phyloP scores from a whole-genome alignment of 2,797 vertebrate genomes.

The Alcedo quadribrachys region DNA sequence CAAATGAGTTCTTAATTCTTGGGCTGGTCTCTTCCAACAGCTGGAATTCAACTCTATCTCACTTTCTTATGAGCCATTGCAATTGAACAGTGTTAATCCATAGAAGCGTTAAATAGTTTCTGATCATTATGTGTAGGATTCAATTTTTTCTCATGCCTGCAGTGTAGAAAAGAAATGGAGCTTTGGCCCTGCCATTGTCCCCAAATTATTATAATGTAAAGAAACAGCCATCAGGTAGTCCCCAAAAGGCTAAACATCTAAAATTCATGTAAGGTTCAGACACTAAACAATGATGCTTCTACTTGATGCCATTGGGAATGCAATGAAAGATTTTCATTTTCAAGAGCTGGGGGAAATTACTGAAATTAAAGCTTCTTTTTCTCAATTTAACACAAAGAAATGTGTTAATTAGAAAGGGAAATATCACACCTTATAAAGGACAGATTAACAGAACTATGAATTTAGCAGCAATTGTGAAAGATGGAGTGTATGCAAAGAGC shows the following conservation, averaged over 20 bases:
- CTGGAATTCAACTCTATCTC: neutral
- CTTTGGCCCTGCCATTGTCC: neutral
- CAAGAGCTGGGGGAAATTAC: neutral
- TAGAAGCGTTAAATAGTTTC: neutral
- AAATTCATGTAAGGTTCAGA: neutral
- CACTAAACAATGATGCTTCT: neutral
- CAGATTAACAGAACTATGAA: neutral
- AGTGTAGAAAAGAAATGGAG: neutral
- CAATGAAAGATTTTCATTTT: neutral
- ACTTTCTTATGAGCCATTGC: neutral
- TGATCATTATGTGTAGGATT: neutral
- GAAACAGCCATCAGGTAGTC: accelerated
- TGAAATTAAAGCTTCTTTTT: neutral
- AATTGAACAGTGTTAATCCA: neutral
- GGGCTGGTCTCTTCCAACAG: neutral
- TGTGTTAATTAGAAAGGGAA: neutral
- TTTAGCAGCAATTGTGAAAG: neutral
- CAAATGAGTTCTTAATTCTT: neutral
- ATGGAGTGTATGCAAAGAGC: neutral
- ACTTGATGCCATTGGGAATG: neutral
- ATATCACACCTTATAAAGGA: neutral
- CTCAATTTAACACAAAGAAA: neutral
- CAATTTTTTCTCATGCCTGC: neutral
- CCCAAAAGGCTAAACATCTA: neutral
- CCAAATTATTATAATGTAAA: neutral